phyloP scores from a whole-genome alignment of 2,113 vertebrate genomes.

The Panthera tigris region DNA sequence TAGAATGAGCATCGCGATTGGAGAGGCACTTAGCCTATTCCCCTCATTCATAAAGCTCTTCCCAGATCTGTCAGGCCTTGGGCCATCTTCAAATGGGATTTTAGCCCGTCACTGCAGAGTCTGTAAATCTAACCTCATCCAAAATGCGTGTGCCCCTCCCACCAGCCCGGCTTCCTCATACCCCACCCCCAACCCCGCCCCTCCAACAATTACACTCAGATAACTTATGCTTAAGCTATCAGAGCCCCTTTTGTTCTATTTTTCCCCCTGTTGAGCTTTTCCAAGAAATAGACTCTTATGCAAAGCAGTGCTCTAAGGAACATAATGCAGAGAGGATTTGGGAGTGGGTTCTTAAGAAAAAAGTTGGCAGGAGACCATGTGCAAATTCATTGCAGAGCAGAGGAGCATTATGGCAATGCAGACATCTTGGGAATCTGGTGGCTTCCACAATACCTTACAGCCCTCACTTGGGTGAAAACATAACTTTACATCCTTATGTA shows the following conservation, averaged over 20 bases:
- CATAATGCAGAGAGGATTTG: conserved; percentile 74
- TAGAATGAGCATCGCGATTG: no score
- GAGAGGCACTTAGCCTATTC: not conserved
- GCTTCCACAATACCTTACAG: conserved; percentile 39
- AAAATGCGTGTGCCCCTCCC: not conserved
- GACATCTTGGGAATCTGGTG: conserved; percentile 44
- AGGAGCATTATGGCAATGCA: conserved; percentile 26
- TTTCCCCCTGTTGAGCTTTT: conserved; percentile 65
- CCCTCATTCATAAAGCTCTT: conserved; percentile 36
- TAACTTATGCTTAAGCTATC: conserved; percentile 19
- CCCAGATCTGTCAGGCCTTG: not conserved
- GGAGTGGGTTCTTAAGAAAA: conserved; percentile 72
- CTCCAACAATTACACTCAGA: not conserved
- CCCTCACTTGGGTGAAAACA: not conserved
- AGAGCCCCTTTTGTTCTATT: conserved; percentile 72
- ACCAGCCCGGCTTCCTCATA: not conserved
- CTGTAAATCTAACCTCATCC: not conserved
- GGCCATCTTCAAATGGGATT: not conserved
- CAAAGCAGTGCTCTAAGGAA: conserved; percentile 72
- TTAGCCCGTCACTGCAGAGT: not conserved
- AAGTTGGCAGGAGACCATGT: conserved; percentile 71
- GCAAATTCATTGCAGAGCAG: conserved; percentile 56
- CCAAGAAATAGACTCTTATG: conserved; percentile 74
- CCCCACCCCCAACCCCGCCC: not conserved
- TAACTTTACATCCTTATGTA: conserved; percentile 41